Evolutionary conservation across 2,888 invertebrate species (phyloP).

Genomic region (Orchesella flavescens): DNA sequence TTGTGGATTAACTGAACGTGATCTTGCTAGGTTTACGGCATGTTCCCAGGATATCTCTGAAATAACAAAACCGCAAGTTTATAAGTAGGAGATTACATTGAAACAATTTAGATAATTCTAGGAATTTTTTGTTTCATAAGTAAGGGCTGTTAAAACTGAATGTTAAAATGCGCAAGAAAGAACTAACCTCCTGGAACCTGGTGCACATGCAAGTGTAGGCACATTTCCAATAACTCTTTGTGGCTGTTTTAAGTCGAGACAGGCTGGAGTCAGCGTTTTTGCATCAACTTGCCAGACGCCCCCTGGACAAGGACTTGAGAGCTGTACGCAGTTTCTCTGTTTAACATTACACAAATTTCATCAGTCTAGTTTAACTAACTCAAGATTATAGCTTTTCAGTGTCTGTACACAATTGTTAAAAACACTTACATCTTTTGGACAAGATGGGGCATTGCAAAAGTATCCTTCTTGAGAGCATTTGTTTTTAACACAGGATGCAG

Average conservation of each 20-base stretch:
- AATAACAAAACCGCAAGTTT: background rate
- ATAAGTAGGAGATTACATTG: background rate
- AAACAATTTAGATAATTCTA: too few species aligned
- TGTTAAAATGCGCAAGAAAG: too few species aligned
- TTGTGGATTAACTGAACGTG: constrained; percentile 26
- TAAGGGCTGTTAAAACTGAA: too few species aligned
- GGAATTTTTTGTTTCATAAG: too few species aligned
- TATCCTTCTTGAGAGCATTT: constrained; percentile 59
- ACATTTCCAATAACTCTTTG: constrained; percentile 66
- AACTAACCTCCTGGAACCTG: constrained; percentile 66
- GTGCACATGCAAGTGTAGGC: constrained; percentile 66
- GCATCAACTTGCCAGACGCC: constrained; percentile 46
- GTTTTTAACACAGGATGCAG: constrained; percentile 58
- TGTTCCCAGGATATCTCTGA: constrained; percentile 65
- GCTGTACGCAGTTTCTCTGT: constrained; percentile 49
- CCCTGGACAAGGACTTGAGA: constrained; percentile 31
- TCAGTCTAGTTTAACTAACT: background rate
- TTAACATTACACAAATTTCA: background rate
- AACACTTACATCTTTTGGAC: constrained; percentile 54
- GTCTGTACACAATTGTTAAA: background rate
- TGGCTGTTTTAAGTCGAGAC: background rate
- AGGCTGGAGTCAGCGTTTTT: constrained; percentile 21
- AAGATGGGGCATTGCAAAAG: constrained; percentile 64
- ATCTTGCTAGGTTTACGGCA: constrained; percentile 63
- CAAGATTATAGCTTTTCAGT: background rate